Conservation (phyloP, 2,113 vertebrate genomes). For the Protobothrops mucrosquamatus region DNA sequence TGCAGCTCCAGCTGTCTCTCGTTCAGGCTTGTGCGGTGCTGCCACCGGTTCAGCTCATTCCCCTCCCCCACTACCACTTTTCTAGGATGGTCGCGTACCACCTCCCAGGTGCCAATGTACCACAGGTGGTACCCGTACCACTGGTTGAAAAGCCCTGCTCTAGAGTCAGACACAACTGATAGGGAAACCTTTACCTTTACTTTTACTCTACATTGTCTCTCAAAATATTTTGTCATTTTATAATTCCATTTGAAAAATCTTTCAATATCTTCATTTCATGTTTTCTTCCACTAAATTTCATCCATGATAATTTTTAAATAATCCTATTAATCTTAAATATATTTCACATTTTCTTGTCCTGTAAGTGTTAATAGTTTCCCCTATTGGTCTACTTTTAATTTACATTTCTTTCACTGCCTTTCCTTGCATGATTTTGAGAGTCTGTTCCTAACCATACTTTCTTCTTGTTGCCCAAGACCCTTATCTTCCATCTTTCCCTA, state of each 20-base stretch:
- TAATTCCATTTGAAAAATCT: neutral
- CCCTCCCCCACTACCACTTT: no score
- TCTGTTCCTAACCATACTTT: neutral
- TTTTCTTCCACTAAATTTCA: neutral
- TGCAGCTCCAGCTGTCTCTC: no score
- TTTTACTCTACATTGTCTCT: neutral
- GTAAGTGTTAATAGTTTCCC: neutral
- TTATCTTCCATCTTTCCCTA: neutral
- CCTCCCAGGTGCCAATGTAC: no score
- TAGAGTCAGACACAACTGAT: no score
- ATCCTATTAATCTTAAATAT: neutral
- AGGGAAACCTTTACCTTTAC: no score
- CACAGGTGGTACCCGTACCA: no score
- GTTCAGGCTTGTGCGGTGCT: no score
- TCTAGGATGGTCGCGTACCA: no score
- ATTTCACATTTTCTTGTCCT: neutral
- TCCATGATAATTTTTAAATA: neutral
- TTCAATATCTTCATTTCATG: neutral
- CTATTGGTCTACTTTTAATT: neutral
- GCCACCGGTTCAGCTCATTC: no score
- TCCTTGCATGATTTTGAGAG: neutral
- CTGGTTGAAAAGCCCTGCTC: no score
- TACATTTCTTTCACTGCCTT: neutral
- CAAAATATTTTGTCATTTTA: neutral
- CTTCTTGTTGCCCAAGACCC: neutral